These are phyloP conservation scores for Lycia hirtaria DNA, from an alignment of 2,888 invertebrate species.

Conservation along the genomic window DNA sequence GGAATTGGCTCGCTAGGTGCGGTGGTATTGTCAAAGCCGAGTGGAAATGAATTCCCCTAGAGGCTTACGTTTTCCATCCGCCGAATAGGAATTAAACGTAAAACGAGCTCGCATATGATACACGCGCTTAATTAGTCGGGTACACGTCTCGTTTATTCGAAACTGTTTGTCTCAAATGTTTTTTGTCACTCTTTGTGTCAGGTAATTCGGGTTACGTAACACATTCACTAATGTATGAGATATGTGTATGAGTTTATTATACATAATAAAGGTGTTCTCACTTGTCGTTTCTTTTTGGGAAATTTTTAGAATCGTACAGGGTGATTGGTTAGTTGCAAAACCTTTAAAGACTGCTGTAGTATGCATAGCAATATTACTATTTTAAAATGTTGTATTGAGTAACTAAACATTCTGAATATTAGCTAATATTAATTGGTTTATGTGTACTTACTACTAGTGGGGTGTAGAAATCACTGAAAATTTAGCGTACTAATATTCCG, in stretches of 20 bases:
- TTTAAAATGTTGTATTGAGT: no score
- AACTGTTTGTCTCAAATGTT: constrained; percentile 29
- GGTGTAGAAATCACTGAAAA: no score
- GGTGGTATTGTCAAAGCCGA: constrained; percentile 46
- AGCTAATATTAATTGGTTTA: no score
- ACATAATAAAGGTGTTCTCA: neutral
- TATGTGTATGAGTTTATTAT: neutral
- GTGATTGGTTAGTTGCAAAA: no score
- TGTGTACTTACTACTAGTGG: no score
- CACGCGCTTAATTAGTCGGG: constrained; percentile 38
- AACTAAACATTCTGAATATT: no score
- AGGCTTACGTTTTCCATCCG: constrained; percentile 36
- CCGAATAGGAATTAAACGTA: constrained; percentile 38
- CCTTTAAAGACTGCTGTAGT: no score
- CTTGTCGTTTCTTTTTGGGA: neutral
- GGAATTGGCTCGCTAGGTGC: constrained; percentile 49
- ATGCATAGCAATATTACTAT: no score
- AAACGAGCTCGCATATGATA: constrained; percentile 34
- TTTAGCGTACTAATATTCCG: no score
- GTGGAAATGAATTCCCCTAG: constrained; percentile 47
- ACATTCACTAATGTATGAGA: constrained; percentile 3
- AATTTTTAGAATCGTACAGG: neutral
- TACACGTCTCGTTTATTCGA: constrained; percentile 29
- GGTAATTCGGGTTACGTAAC: constrained; percentile 4
- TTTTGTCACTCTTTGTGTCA: constrained; percentile 17